These are phyloP conservation scores for Rhagonycha lutea DNA, from an alignment of 2,888 invertebrate species.

Conservation along the genomic window DNA sequence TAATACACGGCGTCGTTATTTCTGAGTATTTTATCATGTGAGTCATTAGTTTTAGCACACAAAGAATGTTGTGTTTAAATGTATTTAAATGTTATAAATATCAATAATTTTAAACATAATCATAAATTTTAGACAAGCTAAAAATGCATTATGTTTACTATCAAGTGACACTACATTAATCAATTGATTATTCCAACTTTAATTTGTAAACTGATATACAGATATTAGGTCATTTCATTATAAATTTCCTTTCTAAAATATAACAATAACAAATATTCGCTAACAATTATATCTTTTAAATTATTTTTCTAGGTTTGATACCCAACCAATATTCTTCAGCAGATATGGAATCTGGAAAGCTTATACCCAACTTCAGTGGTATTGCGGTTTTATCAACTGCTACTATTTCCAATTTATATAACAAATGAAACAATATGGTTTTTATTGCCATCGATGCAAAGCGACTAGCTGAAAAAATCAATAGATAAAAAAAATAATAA, in stretches of 20 bases:
- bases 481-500: background rate
- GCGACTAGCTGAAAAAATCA: constrained; percentile 34
- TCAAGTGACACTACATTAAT: too few species aligned
- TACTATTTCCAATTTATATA: constrained; percentile 39
- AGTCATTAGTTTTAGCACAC: too few species aligned
- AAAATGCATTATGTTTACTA: too few species aligned
- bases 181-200: too few species aligned
- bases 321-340: constrained; percentile 42
- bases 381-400: constrained; percentile 38
- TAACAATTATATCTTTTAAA: background rate
- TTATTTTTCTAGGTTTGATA: constrained; percentile 29
- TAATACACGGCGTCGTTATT: too few species aligned
- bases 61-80: too few species aligned
- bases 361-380: constrained; percentile 37
- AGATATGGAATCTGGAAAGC: constrained; percentile 32
- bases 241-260: background rate
- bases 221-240: too few species aligned
- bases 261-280: background rate
- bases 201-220: too few species aligned
- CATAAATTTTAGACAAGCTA: too few species aligned
- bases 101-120: too few species aligned
- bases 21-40: too few species aligned
- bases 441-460: constrained; percentile 25
- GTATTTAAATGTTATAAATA: too few species aligned
- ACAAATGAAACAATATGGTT: constrained; percentile 36